Base-by-base conservation (phyloP, 2,797 vertebrate species). In the Tragelaphus eurycerus region DNA sequence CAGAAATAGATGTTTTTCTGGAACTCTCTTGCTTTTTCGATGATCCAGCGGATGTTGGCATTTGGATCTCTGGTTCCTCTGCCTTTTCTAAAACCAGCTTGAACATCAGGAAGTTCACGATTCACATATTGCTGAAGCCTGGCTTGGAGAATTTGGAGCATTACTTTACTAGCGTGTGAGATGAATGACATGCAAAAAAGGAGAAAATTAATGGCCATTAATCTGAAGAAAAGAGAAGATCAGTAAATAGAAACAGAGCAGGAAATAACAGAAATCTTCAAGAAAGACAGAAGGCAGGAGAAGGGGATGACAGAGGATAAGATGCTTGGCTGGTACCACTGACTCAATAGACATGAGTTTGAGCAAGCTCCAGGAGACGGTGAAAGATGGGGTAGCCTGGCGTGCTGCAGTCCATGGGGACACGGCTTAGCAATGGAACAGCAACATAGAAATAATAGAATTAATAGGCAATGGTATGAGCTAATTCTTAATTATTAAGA, bases 381-480 rank as follows among this genome's bases (percentile, higher is more conserved):
- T 23, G 19, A 38, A 71, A 23, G 34, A 38, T 12, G 6, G 67
- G 67, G 67, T 0, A 23, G 34, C 34, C 34, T 71, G 67, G 67
- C 19, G 1, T 23, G n/a, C 19, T 38, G 34, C 5, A 71, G 19
- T 38, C 67, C 34, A 38, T 71, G 67, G 19, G 34, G 34, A 38
- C 67, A 38, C 0, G 19, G 21, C 10, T 71, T 71, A 71, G 67
- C 67, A 71, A 71, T 0, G 4, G 10, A 23, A 23, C 5, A 71
- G 19, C n/a, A n/a, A 78, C 8, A 25, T 4, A n/a, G 67, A 57
- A 38, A 71, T 76, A 2, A 16, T 46, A 25, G 67, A 46, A 57
- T 48, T 78, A 46, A 15, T 59, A 48, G 27, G 16, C 6, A 0
- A 57, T 0, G 13, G 5, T 6, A 11, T n/a, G 46, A 59, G 78